These are phyloP conservation scores for Cynopterus brachyotis DNA, from an alignment of 2,113 vertebrate species.

Conservation along the genomic window DNA sequence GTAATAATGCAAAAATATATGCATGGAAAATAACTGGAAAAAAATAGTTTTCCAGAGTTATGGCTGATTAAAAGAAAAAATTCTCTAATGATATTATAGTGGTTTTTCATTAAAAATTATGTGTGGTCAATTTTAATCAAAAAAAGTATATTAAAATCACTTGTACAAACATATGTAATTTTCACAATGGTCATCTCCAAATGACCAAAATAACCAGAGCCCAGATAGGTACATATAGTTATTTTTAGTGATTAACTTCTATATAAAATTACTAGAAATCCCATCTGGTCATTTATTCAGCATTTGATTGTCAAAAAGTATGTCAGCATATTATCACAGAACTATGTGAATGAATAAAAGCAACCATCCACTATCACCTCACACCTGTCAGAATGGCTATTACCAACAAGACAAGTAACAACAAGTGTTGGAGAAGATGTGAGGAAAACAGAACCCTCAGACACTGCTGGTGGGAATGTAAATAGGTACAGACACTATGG, in stretches of 20 bases:
- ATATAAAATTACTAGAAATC: not conserved
- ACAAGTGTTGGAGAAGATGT: too few species aligned
- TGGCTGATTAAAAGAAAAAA: not conserved
- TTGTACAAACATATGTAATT: not conserved
- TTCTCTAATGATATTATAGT: not conserved
- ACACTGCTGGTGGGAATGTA: too few species aligned
- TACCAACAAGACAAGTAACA: too few species aligned
- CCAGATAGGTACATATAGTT: not conserved
- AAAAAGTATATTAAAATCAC: not conserved
- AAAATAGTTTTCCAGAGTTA: not conserved
- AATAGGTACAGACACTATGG: too few species aligned
- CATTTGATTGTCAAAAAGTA: not conserved
- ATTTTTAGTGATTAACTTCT: conserved; percentile 4
- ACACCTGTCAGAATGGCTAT: too few species aligned
- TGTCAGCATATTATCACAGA: not conserved
- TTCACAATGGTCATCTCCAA: not conserved
- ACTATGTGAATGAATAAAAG: not conserved
- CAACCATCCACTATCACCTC: not conserved
- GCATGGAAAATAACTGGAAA: not conserved
- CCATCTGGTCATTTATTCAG: not conserved
- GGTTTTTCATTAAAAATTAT: conserved; percentile 7
- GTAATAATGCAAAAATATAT: not conserved
- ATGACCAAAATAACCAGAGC: not conserved
- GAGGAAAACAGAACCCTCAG: too few species aligned
- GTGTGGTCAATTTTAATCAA: not conserved